Evolutionary conservation across 1,140 invertebrate species (phyloP).

Genomic region (Drosophila arizonae): DNA sequence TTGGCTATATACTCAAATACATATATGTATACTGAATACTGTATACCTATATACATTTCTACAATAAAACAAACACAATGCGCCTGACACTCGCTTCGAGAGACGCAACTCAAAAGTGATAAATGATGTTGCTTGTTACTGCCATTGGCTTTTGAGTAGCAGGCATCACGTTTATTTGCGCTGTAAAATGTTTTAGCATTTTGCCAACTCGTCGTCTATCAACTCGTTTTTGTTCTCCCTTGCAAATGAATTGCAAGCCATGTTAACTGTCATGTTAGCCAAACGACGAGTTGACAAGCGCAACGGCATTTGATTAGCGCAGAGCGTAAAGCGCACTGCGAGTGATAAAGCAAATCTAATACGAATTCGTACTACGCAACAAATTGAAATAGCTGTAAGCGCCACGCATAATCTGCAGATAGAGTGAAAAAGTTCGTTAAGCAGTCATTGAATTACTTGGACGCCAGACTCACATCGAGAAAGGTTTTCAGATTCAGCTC

Average conservation of each 20-base stretch:
- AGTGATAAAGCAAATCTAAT: conserved; percentile 34
- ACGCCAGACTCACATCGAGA: conserved; percentile 49
- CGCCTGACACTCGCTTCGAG: conserved; percentile 52
- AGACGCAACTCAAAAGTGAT: conserved; percentile 63
- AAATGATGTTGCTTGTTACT: conserved; percentile 71
- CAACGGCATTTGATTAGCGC: conserved; percentile 61
- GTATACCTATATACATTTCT: conserved; percentile 44
- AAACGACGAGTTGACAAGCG: conserved; percentile 66
- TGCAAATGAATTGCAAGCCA: conserved; percentile 72
- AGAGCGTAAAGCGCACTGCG: not conserved
- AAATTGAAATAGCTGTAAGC: conserved; percentile 77
- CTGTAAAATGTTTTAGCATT: conserved; percentile 76
- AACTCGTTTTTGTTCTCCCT: not conserved
- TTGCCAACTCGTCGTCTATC: conserved; percentile 38
- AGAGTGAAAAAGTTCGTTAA: conserved; percentile 4
- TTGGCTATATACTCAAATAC: conserved; percentile 26
- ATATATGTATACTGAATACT: not conserved
- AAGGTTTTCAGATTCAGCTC: conserved; percentile 69
- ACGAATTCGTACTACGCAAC: conserved; percentile 61
- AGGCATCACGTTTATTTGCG: conserved; percentile 66
- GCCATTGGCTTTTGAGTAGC: conserved; percentile 70
- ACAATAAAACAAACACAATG: conserved; percentile 57
- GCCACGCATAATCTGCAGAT: conserved; percentile 61
- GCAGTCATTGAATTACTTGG: not conserved
- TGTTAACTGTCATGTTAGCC: conserved; percentile 78